phyloP scores from a whole-genome alignment of 1,140 invertebrate species.

The Saccostrea cuccullata region DNA sequence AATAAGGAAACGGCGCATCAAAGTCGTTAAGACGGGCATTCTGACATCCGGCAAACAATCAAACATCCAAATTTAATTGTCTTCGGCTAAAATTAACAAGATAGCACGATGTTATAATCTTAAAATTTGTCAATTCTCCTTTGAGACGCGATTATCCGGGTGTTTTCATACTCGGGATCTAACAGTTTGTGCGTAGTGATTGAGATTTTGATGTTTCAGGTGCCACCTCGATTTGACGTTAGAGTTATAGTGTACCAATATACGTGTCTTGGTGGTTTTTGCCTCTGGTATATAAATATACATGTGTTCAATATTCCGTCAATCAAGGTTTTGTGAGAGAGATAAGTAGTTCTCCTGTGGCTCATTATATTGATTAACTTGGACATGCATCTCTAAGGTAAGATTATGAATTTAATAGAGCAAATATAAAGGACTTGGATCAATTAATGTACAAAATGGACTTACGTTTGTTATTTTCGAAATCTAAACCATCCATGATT shows the following conservation, averaged over 20 bases:
- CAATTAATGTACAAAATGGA: too few species aligned
- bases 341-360: background rate
- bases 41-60: slow-evolving; percentile 8
- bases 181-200: background rate
- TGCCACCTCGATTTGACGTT: background rate
- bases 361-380: slow-evolving; percentile 24
- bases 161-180: background rate
- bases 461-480: too few species aligned
- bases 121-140: slow-evolving; percentile 20
- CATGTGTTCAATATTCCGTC: slow-evolving; percentile 31
- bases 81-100: slow-evolving; percentile 10
- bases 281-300: slow-evolving; percentile 31
- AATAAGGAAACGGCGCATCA: background rate
- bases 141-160: background rate
- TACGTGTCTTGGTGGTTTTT: background rate
- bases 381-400: slow-evolving; percentile 24
- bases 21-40: background rate
- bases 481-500: too few species aligned
- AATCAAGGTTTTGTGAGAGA: background rate
- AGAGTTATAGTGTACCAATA: background rate
- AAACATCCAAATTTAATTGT: slow-evolving; percentile 17
- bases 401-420: background rate
- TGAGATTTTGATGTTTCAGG: background rate
- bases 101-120: background rate
- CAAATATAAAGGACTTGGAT: too few species aligned